Evolutionary conservation across 2,888 invertebrate genomes (phyloP).

Genomic region (Aromia moschata): DNA sequence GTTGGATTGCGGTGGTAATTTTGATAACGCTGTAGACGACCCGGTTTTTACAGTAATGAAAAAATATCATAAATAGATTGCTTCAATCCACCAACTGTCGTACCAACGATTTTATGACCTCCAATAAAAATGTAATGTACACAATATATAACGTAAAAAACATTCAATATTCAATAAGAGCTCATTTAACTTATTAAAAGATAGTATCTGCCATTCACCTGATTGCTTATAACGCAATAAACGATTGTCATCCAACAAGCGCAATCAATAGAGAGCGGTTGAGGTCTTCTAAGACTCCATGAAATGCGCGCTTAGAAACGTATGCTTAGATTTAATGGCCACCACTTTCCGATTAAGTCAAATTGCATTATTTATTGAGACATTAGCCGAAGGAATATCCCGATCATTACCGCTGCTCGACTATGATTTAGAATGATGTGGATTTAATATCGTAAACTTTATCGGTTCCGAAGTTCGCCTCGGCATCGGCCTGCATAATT

Average conservation of each 20-base stretch:
- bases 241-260: slow-evolving; percentile 32
- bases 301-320: slow-evolving; percentile 37
- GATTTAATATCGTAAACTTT: slow-evolving; percentile 50
- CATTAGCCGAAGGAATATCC: slow-evolving; percentile 47
- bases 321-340: slow-evolving; percentile 53
- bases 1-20: too few relatives aligned
- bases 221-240: too few relatives aligned
- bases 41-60: too few relatives aligned
- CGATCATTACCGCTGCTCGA: slow-evolving; percentile 44
- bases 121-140: too few relatives aligned
- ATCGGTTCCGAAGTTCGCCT: slow-evolving; percentile 44
- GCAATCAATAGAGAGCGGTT: slow-evolving; percentile 39
- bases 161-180: neutral
- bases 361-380: slow-evolving; percentile 52
- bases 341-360: slow-evolving; percentile 49
- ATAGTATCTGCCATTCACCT: slow-evolving; percentile 26
- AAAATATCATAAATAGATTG: too few relatives aligned
- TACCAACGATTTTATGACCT: too few relatives aligned
- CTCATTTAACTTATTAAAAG: neutral
- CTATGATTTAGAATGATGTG: slow-evolving; percentile 49
- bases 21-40: too few relatives aligned
- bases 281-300: slow-evolving; percentile 37
- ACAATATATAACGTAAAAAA: too few relatives aligned
- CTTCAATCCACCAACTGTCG: too few relatives aligned
- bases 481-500: slow-evolving; percentile 43